phyloP scores from a whole-genome alignment of 2,888 invertebrate genomes.

The Apodemia zela region DNA sequence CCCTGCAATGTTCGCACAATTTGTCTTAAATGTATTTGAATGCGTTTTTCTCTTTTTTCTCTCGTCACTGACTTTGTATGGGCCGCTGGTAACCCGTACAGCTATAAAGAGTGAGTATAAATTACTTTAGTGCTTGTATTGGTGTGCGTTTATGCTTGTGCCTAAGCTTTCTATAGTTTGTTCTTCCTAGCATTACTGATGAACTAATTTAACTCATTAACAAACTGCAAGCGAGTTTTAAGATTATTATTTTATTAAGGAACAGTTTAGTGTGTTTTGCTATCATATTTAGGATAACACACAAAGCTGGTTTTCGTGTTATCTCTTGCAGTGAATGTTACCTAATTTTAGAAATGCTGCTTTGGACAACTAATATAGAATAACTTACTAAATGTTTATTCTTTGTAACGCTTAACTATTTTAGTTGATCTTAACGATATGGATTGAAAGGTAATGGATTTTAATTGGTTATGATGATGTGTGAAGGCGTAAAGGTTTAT shows the following conservation, averaged over 20 bases:
- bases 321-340: slow-evolving; percentile 74
- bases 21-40: slow-evolving; percentile 81
- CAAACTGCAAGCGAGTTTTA: slow-evolving; percentile 74
- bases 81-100: slow-evolving; percentile 85
- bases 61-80: slow-evolving; percentile 85
- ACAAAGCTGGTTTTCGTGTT: slow-evolving; percentile 42
- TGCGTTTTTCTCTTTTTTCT: slow-evolving; percentile 82
- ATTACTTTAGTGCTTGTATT: slow-evolving; percentile 80
- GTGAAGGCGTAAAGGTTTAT: slow-evolving; percentile 71
- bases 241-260: slow-evolving; percentile 37
- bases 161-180: slow-evolving; percentile 68
- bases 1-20: slow-evolving; percentile 81
- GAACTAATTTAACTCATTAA: slow-evolving; percentile 43
- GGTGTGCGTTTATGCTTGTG: slow-evolving; percentile 78
- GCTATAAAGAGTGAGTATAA: slow-evolving; percentile 86
- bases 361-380: slow-evolving; percentile 58
- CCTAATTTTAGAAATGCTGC: slow-evolving; percentile 62
- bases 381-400: slow-evolving; percentile 73
- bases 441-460: slow-evolving; percentile 79
- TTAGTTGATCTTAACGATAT: slow-evolving; percentile 75
- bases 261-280: slow-evolving; percentile 59
- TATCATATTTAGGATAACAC: slow-evolving; percentile 29
- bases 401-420: slow-evolving; percentile 76
- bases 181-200: slow-evolving; percentile 64
- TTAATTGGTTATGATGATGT: slow-evolving; percentile 77